phyloP scores from a whole-genome alignment of 2,888 invertebrate species.

The Eupithecia exiguata region DNA sequence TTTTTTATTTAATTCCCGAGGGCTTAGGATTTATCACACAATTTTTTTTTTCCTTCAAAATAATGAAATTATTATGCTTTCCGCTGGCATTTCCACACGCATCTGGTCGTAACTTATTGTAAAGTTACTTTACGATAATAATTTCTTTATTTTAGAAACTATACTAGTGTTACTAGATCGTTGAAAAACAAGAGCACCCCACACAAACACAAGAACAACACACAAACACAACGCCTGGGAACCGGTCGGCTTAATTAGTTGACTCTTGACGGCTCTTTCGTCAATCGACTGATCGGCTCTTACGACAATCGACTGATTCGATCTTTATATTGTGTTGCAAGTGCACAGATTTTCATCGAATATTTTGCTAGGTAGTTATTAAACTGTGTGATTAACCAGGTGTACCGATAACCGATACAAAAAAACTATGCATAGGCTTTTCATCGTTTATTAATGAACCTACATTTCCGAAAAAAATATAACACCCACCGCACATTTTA shows the following conservation, averaged over 20 bases:
- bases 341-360: constrained; percentile 3
- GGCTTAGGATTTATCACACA: no score
- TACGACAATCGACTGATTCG: constrained; percentile 35
- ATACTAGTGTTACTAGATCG: neutral
- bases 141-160: neutral
- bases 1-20: no score
- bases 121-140: no score
- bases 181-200: neutral
- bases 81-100: no score
- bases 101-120: no score
- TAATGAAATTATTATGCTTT: no score
- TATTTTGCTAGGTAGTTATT: neutral
- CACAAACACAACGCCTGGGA: constrained; percentile 25
- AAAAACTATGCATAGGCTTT: no score
- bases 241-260: constrained; percentile 40
- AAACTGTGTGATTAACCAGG: constrained; percentile 2
- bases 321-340: constrained; percentile 34
- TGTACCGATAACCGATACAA: no score
- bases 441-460: no score
- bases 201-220: neutral
- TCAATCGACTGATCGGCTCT: constrained; percentile 31
- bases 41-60: no score
- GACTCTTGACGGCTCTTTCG: constrained; percentile 34
- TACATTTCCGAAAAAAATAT: no score
- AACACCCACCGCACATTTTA: no score